phyloP scores from a whole-genome alignment of 2,888 invertebrate genomes.

The Drosophila tripunctata region DNA sequence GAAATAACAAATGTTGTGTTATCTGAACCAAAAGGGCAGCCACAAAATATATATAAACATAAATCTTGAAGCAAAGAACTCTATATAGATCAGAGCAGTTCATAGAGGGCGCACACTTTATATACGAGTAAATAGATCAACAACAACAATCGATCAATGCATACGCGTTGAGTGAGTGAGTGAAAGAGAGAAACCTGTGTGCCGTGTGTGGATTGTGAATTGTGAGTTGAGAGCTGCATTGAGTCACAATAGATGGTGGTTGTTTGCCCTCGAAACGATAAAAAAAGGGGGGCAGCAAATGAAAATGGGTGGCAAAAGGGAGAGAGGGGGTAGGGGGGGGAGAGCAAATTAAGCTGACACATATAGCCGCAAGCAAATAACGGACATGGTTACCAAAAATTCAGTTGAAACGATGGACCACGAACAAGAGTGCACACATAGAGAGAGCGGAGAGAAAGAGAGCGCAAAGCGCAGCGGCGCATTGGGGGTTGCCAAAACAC shows the following conservation, averaged over 20 bases:
- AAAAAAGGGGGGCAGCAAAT: constrained; percentile 5
- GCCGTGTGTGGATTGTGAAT: constrained; percentile 29
- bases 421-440: background rate
- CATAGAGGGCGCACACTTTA: background rate
- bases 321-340: background rate
- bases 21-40: constrained; percentile 58
- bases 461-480: constrained; percentile 3
- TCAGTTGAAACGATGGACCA: constrained; percentile 30
- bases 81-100: constrained; percentile 12
- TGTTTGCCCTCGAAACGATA: constrained; percentile 21
- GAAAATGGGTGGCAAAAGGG: constrained; percentile 1
- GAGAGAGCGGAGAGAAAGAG: constrained; percentile 16
- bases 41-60: constrained; percentile 25
- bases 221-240: constrained; percentile 25
- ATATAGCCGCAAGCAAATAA: constrained; percentile 51
- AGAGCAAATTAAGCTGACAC: constrained; percentile 55
- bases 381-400: constrained; percentile 68
- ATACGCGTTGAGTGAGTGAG: constrained; percentile 32
- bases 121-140: background rate
- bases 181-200: constrained; percentile 21
- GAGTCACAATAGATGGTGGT: constrained; percentile 36
- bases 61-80: constrained; percentile 9
- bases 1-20: constrained; percentile 32
- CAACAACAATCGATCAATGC: background rate
- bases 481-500: constrained; percentile 13